Percentiles rank a stretch among this genome's conserved stretches.
These are phyloP conservation scores for Drosophila rhopaloa DNA, from an alignment of 1,140 invertebrate genomes.

Conservation along the genomic window DNA sequence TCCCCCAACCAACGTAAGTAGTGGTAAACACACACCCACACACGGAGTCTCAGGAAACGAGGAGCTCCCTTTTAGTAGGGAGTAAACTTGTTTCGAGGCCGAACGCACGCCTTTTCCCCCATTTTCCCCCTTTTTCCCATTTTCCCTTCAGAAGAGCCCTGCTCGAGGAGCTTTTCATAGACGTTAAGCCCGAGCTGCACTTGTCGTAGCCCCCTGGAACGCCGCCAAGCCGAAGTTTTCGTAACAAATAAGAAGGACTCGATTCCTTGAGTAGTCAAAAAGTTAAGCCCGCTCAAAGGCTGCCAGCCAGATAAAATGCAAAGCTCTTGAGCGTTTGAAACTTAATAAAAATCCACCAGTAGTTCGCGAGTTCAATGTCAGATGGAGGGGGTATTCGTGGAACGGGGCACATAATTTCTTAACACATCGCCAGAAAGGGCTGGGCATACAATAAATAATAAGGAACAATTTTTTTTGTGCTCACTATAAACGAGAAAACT, in stretches of 20 bases:
- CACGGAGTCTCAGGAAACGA: slow-evolving; percentile 43
- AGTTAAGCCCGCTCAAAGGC: slow-evolving; percentile 68
- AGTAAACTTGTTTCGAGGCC: slow-evolving; percentile 20
- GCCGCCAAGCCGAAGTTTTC: slow-evolving; percentile 56
- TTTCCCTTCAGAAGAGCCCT: slow-evolving; percentile 38
- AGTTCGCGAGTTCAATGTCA: slow-evolving; percentile 63
- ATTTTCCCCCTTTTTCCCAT: slow-evolving; percentile 12
- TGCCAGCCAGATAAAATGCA: slow-evolving; percentile 67
- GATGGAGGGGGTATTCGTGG: slow-evolving; percentile 3
- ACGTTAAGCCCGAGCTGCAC: slow-evolving; percentile 49
- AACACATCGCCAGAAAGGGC: slow-evolving; percentile 57
- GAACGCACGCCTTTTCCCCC: slow-evolving; percentile 40
- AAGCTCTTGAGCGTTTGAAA: slow-evolving; percentile 59
- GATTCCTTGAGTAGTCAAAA: slow-evolving; percentile 70
- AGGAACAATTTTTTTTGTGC: slow-evolving; percentile 9
- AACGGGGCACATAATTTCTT: slow-evolving; percentile 50
- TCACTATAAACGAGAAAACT: slow-evolving; percentile 25
- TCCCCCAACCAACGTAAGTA: slow-evolving; percentile 62
- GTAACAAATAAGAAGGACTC: slow-evolving; percentile 74
- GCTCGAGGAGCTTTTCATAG: slow-evolving; percentile 68
- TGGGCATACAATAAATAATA: slow-evolving; percentile 49
- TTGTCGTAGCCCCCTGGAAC: slow-evolving; percentile 19
- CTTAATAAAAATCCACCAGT: slow-evolving; percentile 41
- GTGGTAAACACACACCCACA: slow-evolving; percentile 43
- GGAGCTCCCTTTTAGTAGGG: slow-evolving; percentile 16